Evolutionary conservation across 2,888 invertebrate genomes (phyloP).

Genomic region (Ochropleura leucogaster): DNA sequence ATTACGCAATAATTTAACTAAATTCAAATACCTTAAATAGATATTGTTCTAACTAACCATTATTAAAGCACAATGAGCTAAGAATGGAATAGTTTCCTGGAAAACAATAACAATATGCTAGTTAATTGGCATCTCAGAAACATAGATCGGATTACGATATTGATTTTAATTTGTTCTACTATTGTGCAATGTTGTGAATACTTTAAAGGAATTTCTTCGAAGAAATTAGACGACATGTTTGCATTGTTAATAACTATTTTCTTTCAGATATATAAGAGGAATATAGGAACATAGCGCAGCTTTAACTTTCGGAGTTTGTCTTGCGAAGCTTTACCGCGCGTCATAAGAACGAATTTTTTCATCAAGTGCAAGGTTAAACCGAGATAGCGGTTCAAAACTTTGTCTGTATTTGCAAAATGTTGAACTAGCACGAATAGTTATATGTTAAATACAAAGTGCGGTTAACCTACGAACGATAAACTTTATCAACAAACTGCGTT

Average conservation of each 20-base stretch:
- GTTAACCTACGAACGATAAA: conserved; percentile 20
- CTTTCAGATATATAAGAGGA: not conserved
- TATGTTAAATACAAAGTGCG: conserved; percentile 6
- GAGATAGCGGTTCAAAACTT: conserved; percentile 21
- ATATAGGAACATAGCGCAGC: too few species aligned
- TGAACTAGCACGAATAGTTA: not conserved
- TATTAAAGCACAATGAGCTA: conserved; percentile 26
- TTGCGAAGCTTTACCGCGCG: not conserved
- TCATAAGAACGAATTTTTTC: conserved; percentile 25
- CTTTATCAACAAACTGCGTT: conserved; percentile 42
- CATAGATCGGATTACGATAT: conserved; percentile 22
- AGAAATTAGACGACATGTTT: too few species aligned
- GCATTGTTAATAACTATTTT: not conserved
- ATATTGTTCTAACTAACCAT: conserved; percentile 26
- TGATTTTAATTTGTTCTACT: conserved; percentile 25
- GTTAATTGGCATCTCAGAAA: conserved; percentile 37
- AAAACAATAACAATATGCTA: conserved; percentile 17
- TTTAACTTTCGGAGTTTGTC: conserved; percentile 5
- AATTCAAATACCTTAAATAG: conserved; percentile 50
- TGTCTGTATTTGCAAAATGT: conserved; percentile 22
- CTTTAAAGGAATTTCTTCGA: conserved; percentile 1
- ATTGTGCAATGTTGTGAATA: conserved; percentile 11
- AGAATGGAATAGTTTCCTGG: conserved; percentile 28
- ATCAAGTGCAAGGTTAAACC: conserved; percentile 31
- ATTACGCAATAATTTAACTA: conserved; percentile 65